Evolutionary conservation across 2,113 vertebrate species (phyloP).

Genomic region (Pygoscelis adeliae): DNA sequence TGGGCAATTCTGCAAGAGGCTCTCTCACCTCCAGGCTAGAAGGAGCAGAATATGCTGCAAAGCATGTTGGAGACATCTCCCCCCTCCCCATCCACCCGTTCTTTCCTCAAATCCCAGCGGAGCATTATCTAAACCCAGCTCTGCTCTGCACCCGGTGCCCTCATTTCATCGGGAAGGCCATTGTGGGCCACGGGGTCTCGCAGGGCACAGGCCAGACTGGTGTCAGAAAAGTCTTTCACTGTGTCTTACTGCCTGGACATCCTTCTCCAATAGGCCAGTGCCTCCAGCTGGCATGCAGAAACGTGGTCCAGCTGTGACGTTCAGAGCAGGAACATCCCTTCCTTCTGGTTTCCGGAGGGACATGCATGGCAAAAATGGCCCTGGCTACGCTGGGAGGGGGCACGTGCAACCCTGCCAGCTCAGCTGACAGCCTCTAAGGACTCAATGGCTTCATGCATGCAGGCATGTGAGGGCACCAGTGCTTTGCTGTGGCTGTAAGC

Average conservation of each 20-base stretch:
- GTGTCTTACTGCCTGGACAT: background rate
- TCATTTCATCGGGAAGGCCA: accelerated
- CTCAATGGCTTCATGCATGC: background rate
- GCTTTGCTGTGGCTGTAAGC: constrained; percentile 22
- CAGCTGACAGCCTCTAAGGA: background rate
- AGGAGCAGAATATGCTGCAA: background rate
- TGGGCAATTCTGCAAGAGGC: background rate
- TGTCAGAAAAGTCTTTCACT: background rate
- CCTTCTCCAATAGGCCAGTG: background rate
- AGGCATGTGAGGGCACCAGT: constrained; percentile 30
- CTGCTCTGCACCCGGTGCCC: background rate
- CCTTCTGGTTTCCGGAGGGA: background rate
- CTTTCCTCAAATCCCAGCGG: background rate
- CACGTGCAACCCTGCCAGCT: background rate
- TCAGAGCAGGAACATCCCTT: background rate
- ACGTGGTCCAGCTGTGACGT: background rate
- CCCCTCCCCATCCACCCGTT: background rate
- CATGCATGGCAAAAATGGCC: background rate
- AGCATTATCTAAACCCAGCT: background rate
- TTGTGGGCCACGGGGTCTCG: background rate
- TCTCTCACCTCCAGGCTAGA: background rate
- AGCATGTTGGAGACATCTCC: background rate
- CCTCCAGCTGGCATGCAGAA: background rate
- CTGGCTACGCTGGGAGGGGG: background rate
- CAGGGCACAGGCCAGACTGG: background rate